phyloP scores from a whole-genome alignment of 2,888 invertebrate species.

The Nomada lathburiana region DNA sequence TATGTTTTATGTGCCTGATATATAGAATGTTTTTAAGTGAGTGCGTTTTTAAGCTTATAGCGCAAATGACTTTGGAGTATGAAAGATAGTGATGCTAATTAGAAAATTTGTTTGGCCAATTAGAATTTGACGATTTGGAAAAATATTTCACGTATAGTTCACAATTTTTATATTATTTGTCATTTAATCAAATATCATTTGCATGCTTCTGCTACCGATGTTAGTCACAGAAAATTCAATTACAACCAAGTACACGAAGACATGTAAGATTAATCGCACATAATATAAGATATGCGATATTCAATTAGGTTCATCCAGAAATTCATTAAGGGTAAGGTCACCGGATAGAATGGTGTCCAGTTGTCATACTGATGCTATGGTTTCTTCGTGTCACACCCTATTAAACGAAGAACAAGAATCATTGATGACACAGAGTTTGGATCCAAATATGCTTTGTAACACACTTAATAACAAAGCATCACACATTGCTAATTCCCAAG shows the following conservation, averaged over 20 bases:
- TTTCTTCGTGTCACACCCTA: conserved; percentile 77
- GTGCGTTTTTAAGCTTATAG: conserved; percentile 77
- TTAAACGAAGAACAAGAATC: conserved; percentile 76
- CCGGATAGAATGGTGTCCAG: conserved; percentile 91
- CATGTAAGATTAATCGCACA: conserved; percentile 4
- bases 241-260: conserved; percentile 52
- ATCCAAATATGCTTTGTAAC: conserved; percentile 86
- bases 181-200: conserved; percentile 67
- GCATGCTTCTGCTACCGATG: conserved; percentile 76
- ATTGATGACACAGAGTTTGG: conserved; percentile 88
- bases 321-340: conserved; percentile 85
- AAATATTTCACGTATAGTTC: conserved; percentile 64
- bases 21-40: conserved; percentile 58
- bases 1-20: conserved; percentile 56
- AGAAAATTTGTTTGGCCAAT: conserved; percentile 65
- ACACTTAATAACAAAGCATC: conserved; percentile 80
- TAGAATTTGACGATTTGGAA: conserved; percentile 64
- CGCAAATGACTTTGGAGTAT: conserved; percentile 68
- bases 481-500: conserved; percentile 70
- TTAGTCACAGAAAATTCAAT: conserved; percentile 58
- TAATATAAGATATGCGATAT: conserved; percentile 29
- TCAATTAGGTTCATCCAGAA: conserved; percentile 76
- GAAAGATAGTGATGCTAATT: conserved; percentile 61
- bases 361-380: conserved; percentile 86
- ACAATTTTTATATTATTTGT: conserved; percentile 61